These are phyloP conservation scores for Dinomys branickii DNA, from an alignment of 2,113 vertebrate genomes.

Conservation along the genomic window DNA sequence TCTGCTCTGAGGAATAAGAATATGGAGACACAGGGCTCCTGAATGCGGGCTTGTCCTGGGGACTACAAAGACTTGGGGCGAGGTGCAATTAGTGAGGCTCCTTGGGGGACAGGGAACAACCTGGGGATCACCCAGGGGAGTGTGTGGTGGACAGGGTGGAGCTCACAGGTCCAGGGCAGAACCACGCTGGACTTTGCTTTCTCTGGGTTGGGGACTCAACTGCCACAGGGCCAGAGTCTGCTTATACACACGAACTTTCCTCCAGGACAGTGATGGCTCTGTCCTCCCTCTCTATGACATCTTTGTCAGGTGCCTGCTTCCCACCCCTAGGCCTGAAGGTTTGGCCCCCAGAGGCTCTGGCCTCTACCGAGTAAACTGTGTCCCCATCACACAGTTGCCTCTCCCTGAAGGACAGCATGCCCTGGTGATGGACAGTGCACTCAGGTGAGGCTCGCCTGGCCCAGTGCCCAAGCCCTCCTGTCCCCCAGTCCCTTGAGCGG, in stretches of 20 bases:
- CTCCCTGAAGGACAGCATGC: neutral
- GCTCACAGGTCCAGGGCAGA: neutral
- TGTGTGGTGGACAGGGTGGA: neutral
- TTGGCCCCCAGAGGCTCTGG: neutral
- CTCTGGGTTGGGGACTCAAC: neutral
- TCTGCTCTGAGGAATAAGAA: neutral
- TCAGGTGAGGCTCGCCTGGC: neutral
- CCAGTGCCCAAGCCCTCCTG: neutral
- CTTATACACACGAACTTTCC: neutral
- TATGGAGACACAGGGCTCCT: neutral
- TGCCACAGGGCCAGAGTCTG: neutral
- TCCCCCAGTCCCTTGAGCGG: neutral
- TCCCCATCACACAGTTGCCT: neutral
- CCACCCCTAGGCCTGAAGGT: neutral
- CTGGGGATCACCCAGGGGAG: neutral
- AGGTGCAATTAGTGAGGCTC: neutral
- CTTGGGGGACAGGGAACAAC: neutral
- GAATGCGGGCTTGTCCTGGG: neutral
- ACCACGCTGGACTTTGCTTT: neutral
- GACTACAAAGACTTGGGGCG: too few species aligned
- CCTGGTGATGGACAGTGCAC: neutral
- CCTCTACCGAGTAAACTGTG: neutral
- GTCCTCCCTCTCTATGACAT: neutral
- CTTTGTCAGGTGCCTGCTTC: neutral
- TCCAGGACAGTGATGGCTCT: neutral